Conservation (phyloP, 2,797 vertebrate genomes). For the Argentina silus region DNA sequence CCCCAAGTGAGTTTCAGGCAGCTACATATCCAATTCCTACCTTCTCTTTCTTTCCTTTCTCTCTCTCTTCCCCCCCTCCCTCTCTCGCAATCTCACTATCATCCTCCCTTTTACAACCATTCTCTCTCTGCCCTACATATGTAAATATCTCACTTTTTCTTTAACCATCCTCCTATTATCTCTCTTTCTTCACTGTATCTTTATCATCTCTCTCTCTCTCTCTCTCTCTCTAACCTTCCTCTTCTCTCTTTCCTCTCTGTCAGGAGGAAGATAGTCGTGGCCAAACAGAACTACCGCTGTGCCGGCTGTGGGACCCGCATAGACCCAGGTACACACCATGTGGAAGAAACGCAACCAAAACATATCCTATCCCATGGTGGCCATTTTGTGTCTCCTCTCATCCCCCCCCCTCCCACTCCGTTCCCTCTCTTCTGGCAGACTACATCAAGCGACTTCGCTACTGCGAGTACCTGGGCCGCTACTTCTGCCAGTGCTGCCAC, state of each 20-base stretch:
- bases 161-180: background rate
- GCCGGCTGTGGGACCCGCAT: conserved; percentile 95
- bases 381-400: background rate
- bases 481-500: conserved; percentile 99
- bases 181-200: background rate
- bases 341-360: background rate
- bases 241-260: conserved; percentile 19
- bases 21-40: background rate
- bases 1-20: conserved; percentile 83
- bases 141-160: background rate
- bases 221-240: background rate
- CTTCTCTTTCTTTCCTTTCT: background rate
- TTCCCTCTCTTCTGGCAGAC: conserved; percentile 70
- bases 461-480: conserved; percentile 97
- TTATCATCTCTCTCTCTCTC: background rate
- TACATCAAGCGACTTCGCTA: conserved; percentile 96
- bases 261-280: conserved; percentile 92
- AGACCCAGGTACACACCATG: conserved; percentile 85
- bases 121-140: no score
- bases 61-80: background rate
- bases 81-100: background rate
- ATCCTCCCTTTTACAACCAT: no score
- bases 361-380: background rate
- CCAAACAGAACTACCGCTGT: conserved; percentile 96
- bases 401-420: background rate